A percentile compares a stretch with the other conserved stretches of the same genome.
Conservation (phyloP, 2,888 invertebrate species). For the Macrophya annulata region DNA sequence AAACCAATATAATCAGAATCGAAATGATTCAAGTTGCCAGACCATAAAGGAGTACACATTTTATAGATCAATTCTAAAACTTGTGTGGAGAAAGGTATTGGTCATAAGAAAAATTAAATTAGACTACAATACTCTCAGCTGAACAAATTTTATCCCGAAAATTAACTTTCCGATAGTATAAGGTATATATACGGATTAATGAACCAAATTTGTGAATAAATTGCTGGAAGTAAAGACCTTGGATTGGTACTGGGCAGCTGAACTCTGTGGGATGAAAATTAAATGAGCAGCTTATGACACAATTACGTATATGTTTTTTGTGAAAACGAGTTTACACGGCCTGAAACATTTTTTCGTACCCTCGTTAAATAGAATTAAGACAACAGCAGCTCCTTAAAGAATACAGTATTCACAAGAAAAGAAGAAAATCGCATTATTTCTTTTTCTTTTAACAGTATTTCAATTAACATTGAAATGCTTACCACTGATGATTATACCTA, state of each 20-base stretch:
- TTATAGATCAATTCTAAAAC: background rate
- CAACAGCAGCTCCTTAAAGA: background rate
- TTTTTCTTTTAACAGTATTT: background rate
- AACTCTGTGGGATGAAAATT: constrained; percentile 16
- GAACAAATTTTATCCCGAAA: background rate
- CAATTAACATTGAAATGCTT: background rate
- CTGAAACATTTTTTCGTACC: background rate
- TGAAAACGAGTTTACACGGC: constrained; percentile 23
- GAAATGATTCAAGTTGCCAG: background rate
- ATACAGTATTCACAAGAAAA: background rate
- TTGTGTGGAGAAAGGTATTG: background rate
- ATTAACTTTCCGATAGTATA: too few relatives aligned
- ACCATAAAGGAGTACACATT: background rate
- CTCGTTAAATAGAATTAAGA: constrained; percentile 22
- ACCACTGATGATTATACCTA: background rate
- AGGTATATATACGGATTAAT: constrained; percentile 12
- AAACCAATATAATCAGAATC: background rate
- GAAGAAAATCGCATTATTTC: background rate
- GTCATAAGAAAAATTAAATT: background rate
- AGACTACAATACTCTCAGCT: background rate
- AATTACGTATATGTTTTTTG: constrained; percentile 23
- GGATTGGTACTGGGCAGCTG: background rate
- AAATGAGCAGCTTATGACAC: constrained; percentile 29
- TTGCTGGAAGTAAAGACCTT: background rate
- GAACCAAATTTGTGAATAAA: constrained; percentile 26